Conservation (phyloP, 1,140 invertebrate genomes). For the Riptortus pedestris region DNA sequence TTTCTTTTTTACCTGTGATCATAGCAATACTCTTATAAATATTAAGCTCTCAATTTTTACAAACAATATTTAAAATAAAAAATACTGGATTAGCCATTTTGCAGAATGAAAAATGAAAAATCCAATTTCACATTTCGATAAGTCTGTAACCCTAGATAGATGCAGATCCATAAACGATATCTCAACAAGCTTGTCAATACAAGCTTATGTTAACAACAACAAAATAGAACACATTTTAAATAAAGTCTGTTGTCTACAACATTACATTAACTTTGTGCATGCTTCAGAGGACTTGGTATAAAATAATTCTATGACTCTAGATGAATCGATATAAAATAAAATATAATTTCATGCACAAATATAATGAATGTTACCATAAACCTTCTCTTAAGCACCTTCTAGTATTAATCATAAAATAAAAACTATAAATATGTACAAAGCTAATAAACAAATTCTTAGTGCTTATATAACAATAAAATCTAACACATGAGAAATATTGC, state of each 20-base stretch:
- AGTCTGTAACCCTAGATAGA: constrained; percentile 8
- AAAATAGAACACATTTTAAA: constrained; percentile 18
- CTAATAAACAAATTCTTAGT: constrained; percentile 15
- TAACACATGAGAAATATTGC: constrained; percentile 20
- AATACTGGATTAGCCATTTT: constrained; percentile 4
- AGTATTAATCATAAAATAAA: constrained; percentile 12
- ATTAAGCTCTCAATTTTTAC: constrained; percentile 9
- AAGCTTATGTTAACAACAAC: constrained; percentile 17
- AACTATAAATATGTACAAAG: constrained; percentile 20
- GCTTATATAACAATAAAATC: constrained; percentile 19
- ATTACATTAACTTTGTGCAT: constrained; percentile 6
- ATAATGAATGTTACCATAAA: constrained; percentile 13
- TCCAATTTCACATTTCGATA: constrained; percentile 11
- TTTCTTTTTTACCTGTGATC: not conserved
- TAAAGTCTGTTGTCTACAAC: constrained; percentile 4
- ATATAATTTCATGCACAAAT: constrained; percentile 8
- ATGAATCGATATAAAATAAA: constrained; percentile 9
- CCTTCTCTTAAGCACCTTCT: constrained; percentile 15
- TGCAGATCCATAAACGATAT: constrained; percentile 15
- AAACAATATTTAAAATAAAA: constrained; percentile 3
- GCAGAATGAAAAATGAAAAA: not conserved
- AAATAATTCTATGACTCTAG: too few relatives aligned
- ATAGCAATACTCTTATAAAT: constrained; percentile 1
- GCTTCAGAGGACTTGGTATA: not conserved
- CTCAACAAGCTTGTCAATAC: constrained; percentile 4